Conservation (phyloP, 2,888 invertebrate species). For the Scaptomyza tumidula region DNA sequence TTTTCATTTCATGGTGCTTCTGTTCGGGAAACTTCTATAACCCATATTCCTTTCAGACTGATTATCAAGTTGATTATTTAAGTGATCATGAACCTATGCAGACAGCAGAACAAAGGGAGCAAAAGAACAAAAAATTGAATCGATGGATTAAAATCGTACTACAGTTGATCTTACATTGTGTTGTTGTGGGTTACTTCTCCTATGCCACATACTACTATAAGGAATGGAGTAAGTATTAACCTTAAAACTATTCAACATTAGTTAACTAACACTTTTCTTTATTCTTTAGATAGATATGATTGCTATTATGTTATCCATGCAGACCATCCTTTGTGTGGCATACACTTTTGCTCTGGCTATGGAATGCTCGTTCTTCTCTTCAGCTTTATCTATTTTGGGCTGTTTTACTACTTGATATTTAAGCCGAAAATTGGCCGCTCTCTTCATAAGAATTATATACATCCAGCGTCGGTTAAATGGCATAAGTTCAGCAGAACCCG, state of each 20-base stretch:
- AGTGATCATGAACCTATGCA: conserved; percentile 15
- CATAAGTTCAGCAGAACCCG: conserved; percentile 72
- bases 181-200: conserved; percentile 78
- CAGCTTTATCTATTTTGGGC: conserved; percentile 86
- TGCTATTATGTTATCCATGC: conserved; percentile 31
- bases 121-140: conserved; percentile 2
- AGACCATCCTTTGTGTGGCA: conserved; percentile 63
- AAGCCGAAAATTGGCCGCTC: conserved; percentile 85
- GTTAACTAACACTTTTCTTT: background rate
- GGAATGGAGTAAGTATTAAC: conserved; percentile 63
- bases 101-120: background rate
- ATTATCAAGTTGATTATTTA: conserved; percentile 55
- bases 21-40: background rate
- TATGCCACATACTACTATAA: conserved; percentile 82
- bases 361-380: conserved; percentile 89
- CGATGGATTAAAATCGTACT: conserved; percentile 47
- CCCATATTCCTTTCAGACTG: conserved; percentile 43
- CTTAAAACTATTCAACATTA: background rate
- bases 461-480: conserved; percentile 73
- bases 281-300: conserved; percentile 38
- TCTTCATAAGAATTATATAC: conserved; percentile 59
- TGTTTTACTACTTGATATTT: conserved; percentile 88
- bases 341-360: conserved; percentile 88
- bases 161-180: conserved; percentile 66
- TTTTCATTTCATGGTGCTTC: background rate